Evolutionary conservation across 1,140 invertebrate genomes (phyloP).

Genomic region (Platyscapa corneri): DNA sequence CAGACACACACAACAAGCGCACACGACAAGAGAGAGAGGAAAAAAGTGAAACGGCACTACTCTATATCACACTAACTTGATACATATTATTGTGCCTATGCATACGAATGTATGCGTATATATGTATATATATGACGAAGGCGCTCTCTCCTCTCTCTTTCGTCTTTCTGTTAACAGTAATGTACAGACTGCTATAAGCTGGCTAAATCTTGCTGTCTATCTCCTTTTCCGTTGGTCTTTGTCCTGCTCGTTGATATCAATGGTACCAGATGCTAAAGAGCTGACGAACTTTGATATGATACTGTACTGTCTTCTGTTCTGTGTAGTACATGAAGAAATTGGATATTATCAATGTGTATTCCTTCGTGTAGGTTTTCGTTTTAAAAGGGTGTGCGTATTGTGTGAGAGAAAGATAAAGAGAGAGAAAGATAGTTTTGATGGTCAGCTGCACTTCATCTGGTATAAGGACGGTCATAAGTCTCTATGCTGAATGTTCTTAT

Average conservation of each 20-base stretch:
- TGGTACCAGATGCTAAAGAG: background rate
- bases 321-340: background rate
- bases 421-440: background rate
- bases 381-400: background rate
- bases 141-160: constrained; percentile 22
- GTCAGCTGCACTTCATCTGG: background rate
- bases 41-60: background rate
- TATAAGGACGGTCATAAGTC: background rate
- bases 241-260: background rate
- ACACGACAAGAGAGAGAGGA: background rate
- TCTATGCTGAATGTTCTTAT: background rate
- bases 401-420: background rate
- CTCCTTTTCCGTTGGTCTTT: background rate
- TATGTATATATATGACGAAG: background rate
- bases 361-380: background rate
- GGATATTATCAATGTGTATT: constrained; percentile 1
- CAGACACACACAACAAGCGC: constrained; percentile 6
- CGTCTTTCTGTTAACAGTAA: background rate
- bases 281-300: background rate
- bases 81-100: background rate
- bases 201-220: background rate
- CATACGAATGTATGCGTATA: background rate
- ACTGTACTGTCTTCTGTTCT: constrained; percentile 20
- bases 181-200: background rate
- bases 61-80: background rate